phyloP scores from a whole-genome alignment of 2,888 invertebrate species.

The Microplitis manilae region DNA sequence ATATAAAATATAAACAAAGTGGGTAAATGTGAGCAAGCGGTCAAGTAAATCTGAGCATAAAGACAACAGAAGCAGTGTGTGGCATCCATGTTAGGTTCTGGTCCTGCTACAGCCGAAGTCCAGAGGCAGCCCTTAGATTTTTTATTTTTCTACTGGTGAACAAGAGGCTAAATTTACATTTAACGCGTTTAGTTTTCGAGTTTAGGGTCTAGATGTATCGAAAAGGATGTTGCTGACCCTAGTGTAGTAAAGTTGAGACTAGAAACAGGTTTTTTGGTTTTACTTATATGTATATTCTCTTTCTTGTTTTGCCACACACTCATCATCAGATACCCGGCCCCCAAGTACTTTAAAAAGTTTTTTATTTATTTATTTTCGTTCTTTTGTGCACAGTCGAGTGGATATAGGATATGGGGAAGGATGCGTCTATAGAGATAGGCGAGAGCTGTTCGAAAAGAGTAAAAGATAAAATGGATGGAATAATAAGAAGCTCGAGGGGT shows the following conservation, averaged over 20 bases:
- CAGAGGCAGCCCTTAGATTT: neutral
- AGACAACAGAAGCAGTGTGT: too few species aligned
- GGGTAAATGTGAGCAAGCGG: too few species aligned
- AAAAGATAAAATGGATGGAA: constrained; percentile 11
- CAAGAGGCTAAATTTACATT: neutral
- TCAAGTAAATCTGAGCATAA: too few species aligned
- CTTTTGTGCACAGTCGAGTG: neutral
- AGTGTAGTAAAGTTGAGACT: neutral
- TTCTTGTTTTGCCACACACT: too few species aligned
- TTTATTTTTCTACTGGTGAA: neutral
- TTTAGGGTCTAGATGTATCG: neutral
- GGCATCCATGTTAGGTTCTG: too few species aligned
- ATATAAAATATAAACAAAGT: too few species aligned
- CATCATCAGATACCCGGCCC: neutral
- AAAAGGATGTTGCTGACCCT: neutral
- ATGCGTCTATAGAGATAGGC: neutral
- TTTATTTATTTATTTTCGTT: constrained; percentile 2
- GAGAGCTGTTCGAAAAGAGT: neutral
- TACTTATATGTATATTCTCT: too few species aligned
- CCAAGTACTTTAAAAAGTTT: neutral
- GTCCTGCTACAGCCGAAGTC: too few species aligned
- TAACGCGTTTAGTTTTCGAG: neutral
- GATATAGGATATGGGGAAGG: neutral
- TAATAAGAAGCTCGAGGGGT: constrained; percentile 21
- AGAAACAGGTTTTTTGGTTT: neutral